A percentile compares a stretch with the other conserved stretches of the same genome.
Conservation (phyloP, 2,797 vertebrate genomes). For the Jordanella pulchra region DNA sequence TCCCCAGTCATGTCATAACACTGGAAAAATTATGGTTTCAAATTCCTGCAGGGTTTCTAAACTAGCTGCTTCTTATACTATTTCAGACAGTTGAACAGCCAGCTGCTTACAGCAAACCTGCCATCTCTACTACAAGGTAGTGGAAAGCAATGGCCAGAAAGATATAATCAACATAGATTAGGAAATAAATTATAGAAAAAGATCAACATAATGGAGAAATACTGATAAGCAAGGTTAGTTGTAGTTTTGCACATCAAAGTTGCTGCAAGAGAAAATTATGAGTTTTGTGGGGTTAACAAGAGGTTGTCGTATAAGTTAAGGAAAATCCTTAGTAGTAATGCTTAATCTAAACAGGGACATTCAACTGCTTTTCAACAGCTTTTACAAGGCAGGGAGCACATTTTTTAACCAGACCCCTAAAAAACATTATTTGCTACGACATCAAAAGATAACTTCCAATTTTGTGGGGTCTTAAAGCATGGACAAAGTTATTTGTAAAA, state of each 20-base stretch:
- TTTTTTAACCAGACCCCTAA: background rate
- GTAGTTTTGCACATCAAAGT: conserved; percentile 25
- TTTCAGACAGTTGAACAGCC: background rate
- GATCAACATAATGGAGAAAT: conserved; percentile 25
- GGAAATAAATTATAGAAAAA: conserved; percentile 18
- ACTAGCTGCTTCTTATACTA: conserved; percentile 5
- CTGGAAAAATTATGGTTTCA: conserved; percentile 8
- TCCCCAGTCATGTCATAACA: conserved; percentile 15
- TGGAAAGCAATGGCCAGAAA: conserved; percentile 9
- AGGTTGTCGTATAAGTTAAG: background rate
- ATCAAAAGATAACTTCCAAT: background rate
- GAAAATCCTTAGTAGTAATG: background rate
- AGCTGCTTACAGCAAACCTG: background rate
- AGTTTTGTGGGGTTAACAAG: background rate
- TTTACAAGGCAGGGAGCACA: background rate
- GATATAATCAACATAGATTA: conserved; percentile 1
- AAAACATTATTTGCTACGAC: background rate
- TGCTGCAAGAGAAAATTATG: background rate
- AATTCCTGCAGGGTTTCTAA: conserved; percentile 5
- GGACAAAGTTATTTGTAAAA: background rate
- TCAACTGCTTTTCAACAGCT: background rate
- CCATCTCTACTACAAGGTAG: background rate
- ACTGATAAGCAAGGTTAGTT: conserved; percentile 24
- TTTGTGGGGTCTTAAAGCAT: background rate
- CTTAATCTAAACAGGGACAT: background rate